phyloP scores from a whole-genome alignment of 1,140 invertebrate genomes.

The Musca vetustissima region DNA sequence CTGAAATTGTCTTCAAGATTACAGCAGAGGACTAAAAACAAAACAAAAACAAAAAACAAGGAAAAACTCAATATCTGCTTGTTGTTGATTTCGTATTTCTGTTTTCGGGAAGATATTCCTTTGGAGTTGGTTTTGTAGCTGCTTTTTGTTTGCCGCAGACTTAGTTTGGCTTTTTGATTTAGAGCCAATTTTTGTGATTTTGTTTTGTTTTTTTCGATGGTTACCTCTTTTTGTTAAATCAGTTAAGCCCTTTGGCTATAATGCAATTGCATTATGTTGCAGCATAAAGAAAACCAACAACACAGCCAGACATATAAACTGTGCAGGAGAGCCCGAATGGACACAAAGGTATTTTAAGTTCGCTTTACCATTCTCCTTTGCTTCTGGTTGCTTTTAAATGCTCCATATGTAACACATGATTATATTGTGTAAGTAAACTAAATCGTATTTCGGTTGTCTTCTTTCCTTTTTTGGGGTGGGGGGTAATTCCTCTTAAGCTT shows the following conservation, averaged over 20 bases:
- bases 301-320: not conserved
- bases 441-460: not conserved
- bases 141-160: not conserved
- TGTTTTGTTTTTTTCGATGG: no score
- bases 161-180: slow-evolving; percentile 14
- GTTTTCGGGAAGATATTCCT: not conserved
- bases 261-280: slow-evolving; percentile 18
- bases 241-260: slow-evolving; percentile 17
- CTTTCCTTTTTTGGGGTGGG: not conserved
- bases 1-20: not conserved
- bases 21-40: not conserved
- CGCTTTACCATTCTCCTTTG: no score
- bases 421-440: not conserved
- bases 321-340: no score
- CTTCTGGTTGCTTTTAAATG: slow-evolving; percentile 6
- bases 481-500: no score
- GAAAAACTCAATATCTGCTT: no score
- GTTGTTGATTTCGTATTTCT: no score
- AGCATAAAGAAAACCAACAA: not conserved
- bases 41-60: no score
- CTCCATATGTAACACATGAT: slow-evolving; percentile 14
- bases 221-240: slow-evolving; percentile 17
- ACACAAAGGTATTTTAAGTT: no score
- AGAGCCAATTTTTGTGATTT: slow-evolving; percentile 21
- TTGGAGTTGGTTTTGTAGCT: not conserved